phyloP scores from a whole-genome alignment of 1,140 invertebrate species.

The Microplitis demolitor region DNA sequence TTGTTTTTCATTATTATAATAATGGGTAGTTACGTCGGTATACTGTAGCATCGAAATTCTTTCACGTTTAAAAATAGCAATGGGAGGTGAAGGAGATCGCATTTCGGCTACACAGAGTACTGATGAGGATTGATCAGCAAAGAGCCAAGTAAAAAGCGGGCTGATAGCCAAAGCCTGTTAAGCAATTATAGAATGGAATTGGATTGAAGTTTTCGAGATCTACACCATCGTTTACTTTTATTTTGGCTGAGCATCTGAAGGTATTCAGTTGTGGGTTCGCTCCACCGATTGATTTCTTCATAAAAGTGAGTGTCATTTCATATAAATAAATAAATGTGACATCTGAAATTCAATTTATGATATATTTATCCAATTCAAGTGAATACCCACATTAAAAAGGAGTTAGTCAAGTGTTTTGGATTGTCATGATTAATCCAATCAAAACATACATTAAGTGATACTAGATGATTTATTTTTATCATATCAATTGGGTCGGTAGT shows the following conservation, averaged over 20 bases:
- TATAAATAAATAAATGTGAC: background rate
- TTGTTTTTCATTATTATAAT: conserved; percentile 36
- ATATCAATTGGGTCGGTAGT: conserved; percentile 13
- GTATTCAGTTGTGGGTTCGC: conserved; percentile 58
- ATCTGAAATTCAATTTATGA: background rate
- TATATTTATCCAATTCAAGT: background rate
- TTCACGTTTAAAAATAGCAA: conserved; percentile 56
- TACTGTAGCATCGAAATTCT: conserved; percentile 47
- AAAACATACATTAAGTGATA: background rate
- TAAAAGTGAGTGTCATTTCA: conserved; percentile 43
- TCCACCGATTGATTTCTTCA: conserved; percentile 42
- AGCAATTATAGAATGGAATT: conserved; percentile 61
- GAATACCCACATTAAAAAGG: background rate
- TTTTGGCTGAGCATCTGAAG: conserved; percentile 57
- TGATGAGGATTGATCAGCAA: conserved; percentile 47
- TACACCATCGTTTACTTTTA: conserved; percentile 54
- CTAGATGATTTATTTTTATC: conserved; percentile 3
- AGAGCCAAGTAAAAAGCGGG: conserved; percentile 52
- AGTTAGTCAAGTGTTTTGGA: background rate
- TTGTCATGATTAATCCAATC: background rate
- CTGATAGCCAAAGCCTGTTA: conserved; percentile 53
- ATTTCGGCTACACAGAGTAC: conserved; percentile 50
- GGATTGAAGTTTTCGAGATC: conserved; percentile 50
- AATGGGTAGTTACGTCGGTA: conserved; percentile 40
- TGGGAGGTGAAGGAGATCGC: conserved; percentile 58